These are phyloP conservation scores for Psilanteris sp. DNA, from an alignment of 1,140 invertebrate species.

Conservation along the genomic window DNA sequence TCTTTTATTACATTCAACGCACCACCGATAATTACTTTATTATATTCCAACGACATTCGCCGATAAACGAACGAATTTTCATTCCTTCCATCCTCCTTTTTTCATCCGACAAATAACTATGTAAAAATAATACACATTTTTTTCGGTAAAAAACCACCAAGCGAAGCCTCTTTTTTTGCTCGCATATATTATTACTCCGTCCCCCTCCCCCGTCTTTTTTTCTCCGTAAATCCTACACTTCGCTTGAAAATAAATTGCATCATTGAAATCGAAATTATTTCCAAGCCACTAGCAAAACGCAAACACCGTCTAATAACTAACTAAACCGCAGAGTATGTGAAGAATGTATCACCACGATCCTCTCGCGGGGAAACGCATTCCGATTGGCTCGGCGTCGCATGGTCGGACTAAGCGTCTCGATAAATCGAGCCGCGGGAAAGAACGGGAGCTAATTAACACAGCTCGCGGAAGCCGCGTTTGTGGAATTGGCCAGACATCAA, in stretches of 20 bases:
- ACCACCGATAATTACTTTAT: too few relatives aligned
- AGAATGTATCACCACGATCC: constrained; percentile 32
- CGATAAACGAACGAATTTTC: too few relatives aligned
- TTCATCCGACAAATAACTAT: too few relatives aligned
- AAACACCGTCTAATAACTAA: constrained; percentile 12
- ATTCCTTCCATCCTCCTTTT: too few relatives aligned
- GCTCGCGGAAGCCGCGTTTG: constrained; percentile 12
- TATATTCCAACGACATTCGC: too few relatives aligned
- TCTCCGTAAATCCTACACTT: too few relatives aligned
- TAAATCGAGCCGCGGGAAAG: constrained; percentile 15
- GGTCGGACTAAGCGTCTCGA: constrained; percentile 5
- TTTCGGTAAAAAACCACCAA: too few relatives aligned
- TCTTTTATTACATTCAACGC: too few relatives aligned
- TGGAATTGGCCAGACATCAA: constrained; percentile 6
- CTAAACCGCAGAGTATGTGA: constrained; percentile 32
- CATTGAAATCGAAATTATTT: constrained; percentile 27
- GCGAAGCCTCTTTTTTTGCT: too few relatives aligned
- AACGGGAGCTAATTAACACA: constrained; percentile 28
- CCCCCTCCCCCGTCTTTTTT: too few relatives aligned
- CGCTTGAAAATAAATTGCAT: neutral
- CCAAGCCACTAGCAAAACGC: constrained; percentile 5
- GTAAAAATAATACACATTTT: too few relatives aligned
- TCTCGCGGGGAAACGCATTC: constrained; percentile 20
- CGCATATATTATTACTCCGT: too few relatives aligned
- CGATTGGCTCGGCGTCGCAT: constrained; percentile 10